These are phyloP conservation scores for Brachionus rotundiformis DNA, from an alignment of 1,140 invertebrate genomes.

Conservation along the genomic window DNA sequence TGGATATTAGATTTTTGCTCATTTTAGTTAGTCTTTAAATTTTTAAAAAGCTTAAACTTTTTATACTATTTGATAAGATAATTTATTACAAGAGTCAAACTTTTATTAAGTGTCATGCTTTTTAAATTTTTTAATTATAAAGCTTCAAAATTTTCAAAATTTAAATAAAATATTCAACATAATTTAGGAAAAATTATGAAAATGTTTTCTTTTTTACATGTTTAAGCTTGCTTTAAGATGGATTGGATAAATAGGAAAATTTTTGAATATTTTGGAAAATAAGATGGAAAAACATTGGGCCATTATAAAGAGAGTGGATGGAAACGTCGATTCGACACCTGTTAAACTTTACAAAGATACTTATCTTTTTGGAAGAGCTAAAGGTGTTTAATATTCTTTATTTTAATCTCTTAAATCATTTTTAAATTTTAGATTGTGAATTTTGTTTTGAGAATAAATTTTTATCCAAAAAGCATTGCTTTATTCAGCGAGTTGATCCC, in stretches of 20 bases:
- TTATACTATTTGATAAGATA: constrained; percentile 2
- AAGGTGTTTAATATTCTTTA: constrained; percentile 20
- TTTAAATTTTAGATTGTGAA: constrained; percentile 57
- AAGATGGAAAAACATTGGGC: constrained; percentile 35
- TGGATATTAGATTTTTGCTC: constrained; percentile 29
- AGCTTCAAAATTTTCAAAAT: neutral
- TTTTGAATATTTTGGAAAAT: neutral
- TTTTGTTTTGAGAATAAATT: constrained; percentile 57
- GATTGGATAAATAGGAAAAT: neutral
- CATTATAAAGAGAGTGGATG: neutral
- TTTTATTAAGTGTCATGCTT: constrained; percentile 7
- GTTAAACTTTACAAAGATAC: constrained; percentile 9
- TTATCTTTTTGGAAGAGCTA: constrained; percentile 22
- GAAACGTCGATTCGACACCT: neutral
- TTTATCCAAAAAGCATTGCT: constrained; percentile 59
- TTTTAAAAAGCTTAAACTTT: neutral
- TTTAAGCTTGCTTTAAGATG: neutral
- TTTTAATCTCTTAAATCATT: neutral
- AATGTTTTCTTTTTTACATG: neutral
- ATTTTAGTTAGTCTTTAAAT: neutral
- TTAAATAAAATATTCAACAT: constrained; percentile 9
- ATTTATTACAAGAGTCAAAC: neutral
- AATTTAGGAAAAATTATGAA: neutral
- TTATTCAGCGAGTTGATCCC: constrained; percentile 56
- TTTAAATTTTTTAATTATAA: constrained; percentile 6